Evolutionary conservation across 23 tunicate genomes (phyloP).

Genomic region (Trididemnum miniatum): DNA sequence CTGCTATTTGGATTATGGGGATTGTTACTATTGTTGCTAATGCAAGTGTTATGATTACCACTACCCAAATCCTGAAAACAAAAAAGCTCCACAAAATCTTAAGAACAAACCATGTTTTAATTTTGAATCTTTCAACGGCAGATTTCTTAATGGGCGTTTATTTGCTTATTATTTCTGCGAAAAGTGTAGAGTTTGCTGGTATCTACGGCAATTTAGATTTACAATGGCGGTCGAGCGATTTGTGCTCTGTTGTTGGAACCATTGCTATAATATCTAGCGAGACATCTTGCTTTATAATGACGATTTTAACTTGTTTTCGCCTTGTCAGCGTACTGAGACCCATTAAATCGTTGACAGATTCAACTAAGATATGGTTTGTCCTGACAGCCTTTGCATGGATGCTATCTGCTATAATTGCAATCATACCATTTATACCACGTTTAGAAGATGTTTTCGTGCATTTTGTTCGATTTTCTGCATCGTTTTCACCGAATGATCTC

Average conservation of each 20-base stretch:
- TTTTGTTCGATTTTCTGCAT: background rate
- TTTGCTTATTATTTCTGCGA: slow-evolving; percentile 45
- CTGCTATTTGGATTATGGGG: slow-evolving; percentile 64
- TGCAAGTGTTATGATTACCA: slow-evolving; percentile 33
- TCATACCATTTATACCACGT: background rate
- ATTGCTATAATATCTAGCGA: slow-evolving; percentile 58
- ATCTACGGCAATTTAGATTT: slow-evolving; percentile 43
- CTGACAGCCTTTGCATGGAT: background rate
- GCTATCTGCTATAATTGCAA: background rate
- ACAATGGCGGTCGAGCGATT: slow-evolving; percentile 46
- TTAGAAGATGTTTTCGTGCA: background rate
- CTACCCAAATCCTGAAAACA: background rate
- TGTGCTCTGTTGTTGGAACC: slow-evolving; percentile 42
- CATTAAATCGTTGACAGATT: background rate
- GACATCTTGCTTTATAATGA: slow-evolving; percentile 53
- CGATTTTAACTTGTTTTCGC: slow-evolving; percentile 1
- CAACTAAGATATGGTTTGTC: background rate
- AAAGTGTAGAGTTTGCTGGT: slow-evolving; percentile 33
- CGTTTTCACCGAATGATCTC: background rate
- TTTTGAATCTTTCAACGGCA: slow-evolving; percentile 68
- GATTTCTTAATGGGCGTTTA: slow-evolving; percentile 77
- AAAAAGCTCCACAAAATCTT: slow-evolving; percentile 5
- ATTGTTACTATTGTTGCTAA: slow-evolving; percentile 44
- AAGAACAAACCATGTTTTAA: slow-evolving; percentile 37
- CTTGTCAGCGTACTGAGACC: background rate